phyloP scores from a whole-genome alignment of 1,140 invertebrate species.

The Brachionus paranguensis region DNA sequence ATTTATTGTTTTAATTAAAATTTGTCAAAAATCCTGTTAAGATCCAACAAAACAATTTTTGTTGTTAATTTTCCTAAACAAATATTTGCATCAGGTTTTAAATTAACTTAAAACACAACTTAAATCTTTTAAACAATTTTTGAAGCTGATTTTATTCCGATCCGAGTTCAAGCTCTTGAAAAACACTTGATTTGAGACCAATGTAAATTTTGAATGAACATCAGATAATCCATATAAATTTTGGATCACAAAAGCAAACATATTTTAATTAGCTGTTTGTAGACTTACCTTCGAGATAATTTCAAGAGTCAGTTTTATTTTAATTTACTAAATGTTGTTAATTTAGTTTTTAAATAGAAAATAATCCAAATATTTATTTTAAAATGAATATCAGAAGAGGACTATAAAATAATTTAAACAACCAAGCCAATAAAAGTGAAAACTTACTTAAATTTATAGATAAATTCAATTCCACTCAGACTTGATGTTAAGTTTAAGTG shows the following conservation, averaged over 20 bases:
- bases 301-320: not conserved
- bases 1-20: not conserved
- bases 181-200: not conserved
- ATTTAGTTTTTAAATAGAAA: not conserved
- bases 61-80: not conserved
- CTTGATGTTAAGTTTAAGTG: not conserved
- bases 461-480: conserved; percentile 6
- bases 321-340: not conserved
- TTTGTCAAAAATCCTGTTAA: not conserved
- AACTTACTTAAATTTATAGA: not conserved
- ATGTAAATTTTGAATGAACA: not conserved
- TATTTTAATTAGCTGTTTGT: conserved; percentile 15
- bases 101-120: not conserved
- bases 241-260: conserved; percentile 15
- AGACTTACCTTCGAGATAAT: conserved; percentile 4
- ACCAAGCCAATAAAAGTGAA: conserved; percentile 18
- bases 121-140: not conserved
- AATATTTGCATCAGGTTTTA: not conserved
- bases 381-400: not conserved
- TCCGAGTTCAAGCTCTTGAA: not conserved
- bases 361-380: not conserved
- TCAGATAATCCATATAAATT: not conserved
- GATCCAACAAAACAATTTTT: not conserved
- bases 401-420: conserved; percentile 7
- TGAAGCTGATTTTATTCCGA: not conserved